Conservation (phyloP, 1,140 invertebrate genomes). For the Agraylea sexmaculata region DNA sequence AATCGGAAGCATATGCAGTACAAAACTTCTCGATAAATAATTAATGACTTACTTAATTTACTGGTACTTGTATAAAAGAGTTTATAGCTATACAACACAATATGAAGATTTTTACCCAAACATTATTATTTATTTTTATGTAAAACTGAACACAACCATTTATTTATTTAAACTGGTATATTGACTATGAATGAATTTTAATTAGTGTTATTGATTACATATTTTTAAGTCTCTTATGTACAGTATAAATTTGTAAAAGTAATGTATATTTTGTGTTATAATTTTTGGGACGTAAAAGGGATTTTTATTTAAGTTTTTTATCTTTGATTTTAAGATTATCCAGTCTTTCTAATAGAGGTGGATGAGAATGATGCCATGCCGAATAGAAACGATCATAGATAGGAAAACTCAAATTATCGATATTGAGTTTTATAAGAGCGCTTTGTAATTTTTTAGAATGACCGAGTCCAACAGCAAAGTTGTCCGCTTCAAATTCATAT, state of each 20-base stretch:
- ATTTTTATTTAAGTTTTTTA: constrained; percentile 16
- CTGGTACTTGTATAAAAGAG: no score
- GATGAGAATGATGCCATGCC: constrained; percentile 91
- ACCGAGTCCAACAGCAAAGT: constrained; percentile 74
- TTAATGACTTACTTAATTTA: not conserved
- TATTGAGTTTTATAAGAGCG: constrained; percentile 84
- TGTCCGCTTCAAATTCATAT: constrained; percentile 97
- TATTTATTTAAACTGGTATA: not conserved
- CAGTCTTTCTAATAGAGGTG: constrained; percentile 86
- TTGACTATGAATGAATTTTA: no score
- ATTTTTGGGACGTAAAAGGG: no score
- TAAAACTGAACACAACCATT: not conserved
- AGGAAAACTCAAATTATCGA: constrained; percentile 91
- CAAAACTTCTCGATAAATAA: not conserved
- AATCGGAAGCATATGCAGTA: not conserved
- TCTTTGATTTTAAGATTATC: constrained; percentile 57
- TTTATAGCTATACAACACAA: no score
- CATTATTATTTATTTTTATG: no score
- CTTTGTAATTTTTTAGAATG: constrained; percentile 56
- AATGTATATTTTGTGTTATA: no score
- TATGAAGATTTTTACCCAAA: no score
- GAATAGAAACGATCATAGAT: constrained; percentile 85
- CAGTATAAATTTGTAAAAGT: no score
- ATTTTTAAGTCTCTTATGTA: no score
- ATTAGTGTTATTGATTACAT: constrained; percentile 16